Percentiles rank a stretch among this genome's conserved stretches.
phyloP scores from a whole-genome alignment of 2,888 invertebrate genomes.

The Acanthosepion pharaonis region DNA sequence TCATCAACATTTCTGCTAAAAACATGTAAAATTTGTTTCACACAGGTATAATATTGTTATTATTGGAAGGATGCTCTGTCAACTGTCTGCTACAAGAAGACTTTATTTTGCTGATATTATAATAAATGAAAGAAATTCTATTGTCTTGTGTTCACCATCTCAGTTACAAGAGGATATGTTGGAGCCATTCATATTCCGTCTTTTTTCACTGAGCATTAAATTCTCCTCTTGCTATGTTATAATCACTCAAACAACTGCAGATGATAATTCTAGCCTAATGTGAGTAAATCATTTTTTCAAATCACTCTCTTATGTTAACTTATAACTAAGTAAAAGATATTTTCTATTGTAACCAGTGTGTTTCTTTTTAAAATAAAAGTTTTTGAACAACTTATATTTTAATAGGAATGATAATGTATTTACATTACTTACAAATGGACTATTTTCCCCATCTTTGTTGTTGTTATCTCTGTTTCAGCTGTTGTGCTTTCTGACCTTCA shows the following conservation, averaged over 20 bases:
- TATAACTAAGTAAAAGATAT: neutral
- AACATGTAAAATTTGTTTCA: neutral
- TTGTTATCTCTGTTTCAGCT: too few species aligned
- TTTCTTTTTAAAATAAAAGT: too few species aligned
- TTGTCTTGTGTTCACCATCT: conserved; percentile 6
- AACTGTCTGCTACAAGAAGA: neutral
- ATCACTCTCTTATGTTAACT: neutral
- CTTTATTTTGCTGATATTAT: conserved; percentile 38
- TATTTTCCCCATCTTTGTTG: too few species aligned
- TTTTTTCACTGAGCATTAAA: conserved; percentile 33
- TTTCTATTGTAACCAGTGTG: neutral
- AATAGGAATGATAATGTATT: too few species aligned
- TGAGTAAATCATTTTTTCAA: neutral
- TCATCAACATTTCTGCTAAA: too few species aligned
- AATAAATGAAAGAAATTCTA: conserved; percentile 35
- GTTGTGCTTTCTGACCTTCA: too few species aligned
- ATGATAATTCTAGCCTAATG: neutral
- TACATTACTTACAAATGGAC: too few species aligned
- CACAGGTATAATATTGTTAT: conserved; percentile 42
- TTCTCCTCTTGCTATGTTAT: neutral
- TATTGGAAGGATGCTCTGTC: conserved; percentile 34
- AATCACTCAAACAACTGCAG: neutral
- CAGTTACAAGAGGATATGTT: neutral
- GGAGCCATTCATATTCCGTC: neutral
- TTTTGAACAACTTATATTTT: too few species aligned